A percentile compares a stretch with the other conserved stretches of the same genome.
Conservation (phyloP, 2,113 vertebrate species). For the Urocitellus parryii region DNA sequence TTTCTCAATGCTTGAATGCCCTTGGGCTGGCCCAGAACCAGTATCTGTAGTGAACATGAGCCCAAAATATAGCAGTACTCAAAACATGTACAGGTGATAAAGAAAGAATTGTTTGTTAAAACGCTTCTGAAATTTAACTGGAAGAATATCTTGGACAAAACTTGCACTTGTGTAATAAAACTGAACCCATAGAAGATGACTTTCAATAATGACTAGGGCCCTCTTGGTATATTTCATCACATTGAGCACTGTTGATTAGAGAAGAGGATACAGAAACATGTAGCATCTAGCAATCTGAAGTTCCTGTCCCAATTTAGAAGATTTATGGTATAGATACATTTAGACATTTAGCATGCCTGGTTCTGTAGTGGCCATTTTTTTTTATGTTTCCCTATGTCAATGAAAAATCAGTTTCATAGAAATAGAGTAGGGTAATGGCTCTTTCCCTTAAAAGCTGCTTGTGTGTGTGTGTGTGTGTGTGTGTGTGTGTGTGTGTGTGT, state of each 20-base stretch:
- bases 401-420: neutral
- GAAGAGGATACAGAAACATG: conserved; percentile 77
- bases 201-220: conserved; percentile 30
- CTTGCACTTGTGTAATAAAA: conserved; percentile 68
- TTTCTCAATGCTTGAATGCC: conserved; percentile 94
- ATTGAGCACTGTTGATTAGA: conserved; percentile 79
- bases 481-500: too few relatives aligned
- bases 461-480: too few relatives aligned
- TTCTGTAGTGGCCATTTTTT: conserved; percentile 84
- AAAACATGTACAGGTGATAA: conserved; percentile 89
- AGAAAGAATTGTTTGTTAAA: conserved; percentile 92
- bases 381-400: conserved; percentile 80
- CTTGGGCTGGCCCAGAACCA: conserved; percentile 92
- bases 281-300: conserved; percentile 80
- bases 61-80: conserved; percentile 88
- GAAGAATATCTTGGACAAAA: conserved; percentile 83
- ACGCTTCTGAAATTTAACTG: conserved; percentile 78
- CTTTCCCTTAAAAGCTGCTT: neutral
- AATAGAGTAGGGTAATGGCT: neutral
- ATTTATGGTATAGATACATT: conserved; percentile 74
- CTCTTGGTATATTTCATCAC: conserved; percentile 77
- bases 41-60: conserved; percentile 90
- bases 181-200: conserved; percentile 68
- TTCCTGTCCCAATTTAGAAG: conserved; percentile 80
- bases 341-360: conserved; percentile 75